These are phyloP conservation scores for Eulemur coronatus DNA, from an alignment of 2,797 vertebrate species.

Conservation along the genomic window DNA sequence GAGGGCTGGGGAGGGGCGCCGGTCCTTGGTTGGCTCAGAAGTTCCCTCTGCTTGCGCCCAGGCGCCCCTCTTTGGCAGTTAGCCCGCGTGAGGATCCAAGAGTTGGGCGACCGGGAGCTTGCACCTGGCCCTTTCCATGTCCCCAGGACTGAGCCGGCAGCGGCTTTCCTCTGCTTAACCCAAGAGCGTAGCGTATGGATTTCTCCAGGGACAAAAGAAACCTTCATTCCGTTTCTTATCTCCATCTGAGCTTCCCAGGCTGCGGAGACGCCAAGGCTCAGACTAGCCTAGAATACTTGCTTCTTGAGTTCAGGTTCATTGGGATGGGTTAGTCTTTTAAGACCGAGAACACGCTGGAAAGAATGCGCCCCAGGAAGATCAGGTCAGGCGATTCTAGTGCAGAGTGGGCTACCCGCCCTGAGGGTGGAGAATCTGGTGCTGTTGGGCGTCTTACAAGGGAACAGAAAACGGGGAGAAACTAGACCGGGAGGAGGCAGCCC, in stretches of 20 bases:
- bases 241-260: neutral
- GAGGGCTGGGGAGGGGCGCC: neutral
- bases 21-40: constrained; percentile 31
- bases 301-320: neutral
- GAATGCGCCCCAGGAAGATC: neutral
- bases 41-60: constrained; percentile 13
- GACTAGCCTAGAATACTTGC: neutral
- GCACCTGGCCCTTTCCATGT: neutral
- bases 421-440: fast-evolving
- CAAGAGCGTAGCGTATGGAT: neutral
- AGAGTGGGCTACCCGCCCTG: neutral
- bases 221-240: neutral
- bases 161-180: neutral
- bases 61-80: neutral
- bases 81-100: neutral
- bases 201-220: constrained; percentile 34
- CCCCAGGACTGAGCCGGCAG: neutral
- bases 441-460: neutral
- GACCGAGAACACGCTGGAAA: neutral
- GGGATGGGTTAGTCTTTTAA: neutral
- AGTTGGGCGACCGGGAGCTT: neutral
- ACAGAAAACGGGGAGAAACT: neutral
- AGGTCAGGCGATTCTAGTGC: neutral
- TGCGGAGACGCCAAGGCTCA: neutral
- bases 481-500: too few relatives aligned